Evolutionary conservation across 2,888 invertebrate species (phyloP).

Genomic region (Caenorhabditis angaria): DNA sequence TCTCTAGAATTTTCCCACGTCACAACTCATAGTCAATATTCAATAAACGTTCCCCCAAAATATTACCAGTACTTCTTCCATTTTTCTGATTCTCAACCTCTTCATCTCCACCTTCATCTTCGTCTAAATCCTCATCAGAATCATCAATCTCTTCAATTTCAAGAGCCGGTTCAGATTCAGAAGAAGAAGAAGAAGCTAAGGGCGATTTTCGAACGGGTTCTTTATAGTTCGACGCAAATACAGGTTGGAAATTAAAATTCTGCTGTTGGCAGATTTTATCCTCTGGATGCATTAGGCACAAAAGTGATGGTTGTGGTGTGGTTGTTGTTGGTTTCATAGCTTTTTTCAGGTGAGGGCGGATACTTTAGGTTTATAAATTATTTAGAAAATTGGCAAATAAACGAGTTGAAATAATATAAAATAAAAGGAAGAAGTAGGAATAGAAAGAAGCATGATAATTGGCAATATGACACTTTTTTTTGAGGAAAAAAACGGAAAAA

Average conservation of each 20-base stretch:
- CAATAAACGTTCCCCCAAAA: constrained; percentile 19
- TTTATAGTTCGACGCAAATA: constrained; percentile 59
- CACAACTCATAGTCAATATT: not conserved
- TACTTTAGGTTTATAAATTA: constrained; percentile 8
- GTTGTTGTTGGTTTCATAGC: constrained; percentile 46
- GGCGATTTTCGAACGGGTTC: not conserved
- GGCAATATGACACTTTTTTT: constrained; percentile 4
- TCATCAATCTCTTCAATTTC: constrained; percentile 13
- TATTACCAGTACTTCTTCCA: constrained; percentile 24
- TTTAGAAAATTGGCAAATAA: constrained; percentile 12
- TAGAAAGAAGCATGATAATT: constrained; percentile 5
- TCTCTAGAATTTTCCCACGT: constrained; percentile 14
- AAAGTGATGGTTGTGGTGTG: constrained; percentile 64
- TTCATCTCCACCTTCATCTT: constrained; percentile 16
- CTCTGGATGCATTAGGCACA: constrained; percentile 70
- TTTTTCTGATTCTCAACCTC: constrained; percentile 23
- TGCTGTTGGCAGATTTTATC: constrained; percentile 65
- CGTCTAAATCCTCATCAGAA: constrained; percentile 15
- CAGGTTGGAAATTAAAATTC: constrained; percentile 60
- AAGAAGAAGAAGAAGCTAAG: not conserved
- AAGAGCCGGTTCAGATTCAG: not conserved
- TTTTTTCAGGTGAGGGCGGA: not conserved
- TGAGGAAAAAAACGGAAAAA: not conserved
- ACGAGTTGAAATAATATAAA: constrained; percentile 5
- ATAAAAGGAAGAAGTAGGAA: not conserved